Base-by-base conservation (phyloP, 2,888 invertebrate species). In the Ceratothoa steindachneri region DNA sequence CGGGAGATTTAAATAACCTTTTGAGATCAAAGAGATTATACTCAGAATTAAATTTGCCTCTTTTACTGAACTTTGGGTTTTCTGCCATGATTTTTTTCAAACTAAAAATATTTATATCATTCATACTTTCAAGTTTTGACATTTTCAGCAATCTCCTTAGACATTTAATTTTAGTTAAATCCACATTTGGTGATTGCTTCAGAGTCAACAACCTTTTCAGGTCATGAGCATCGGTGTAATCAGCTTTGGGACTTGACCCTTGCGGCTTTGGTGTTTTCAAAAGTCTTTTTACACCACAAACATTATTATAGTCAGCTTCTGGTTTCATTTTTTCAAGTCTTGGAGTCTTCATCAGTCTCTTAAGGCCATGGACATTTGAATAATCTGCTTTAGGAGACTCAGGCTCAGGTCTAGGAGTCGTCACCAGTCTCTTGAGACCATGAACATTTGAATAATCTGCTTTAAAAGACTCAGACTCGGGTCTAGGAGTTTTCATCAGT, bases 361-460 rank as follows among this genome's bases (percentile, higher is more conserved):
- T 72, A 2, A 74, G 22, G n/a, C 77, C 74, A 5, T 15, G 4
- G 2, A 77, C 70, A 52, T 77, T 28, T 4, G 67, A 41, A 27
- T 77, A 74, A 69, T 67, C 60, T 15, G 60, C 24, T 30, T 27
- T 19, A 60, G 71, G 74, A 24, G n/a, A 24, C 12, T 24, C 19
- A 22, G 12, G 1, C 27, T 60, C 22, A 0, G 67, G 70, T 24
- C 12, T 24, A 60, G 67, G 74, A 24, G 31, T 22, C 27, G 28
- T 74, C 60, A 60, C 1, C 22, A 60, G 22, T 12, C 24, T 72
- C 12, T 69, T 67, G 12, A 72, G 22, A 4, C 72, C 72, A 30
- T 30, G 7, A 27, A 75, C 41, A 31, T 73, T 67, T 15, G 70
- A 70, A 27, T 70, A 75, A 41, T 75, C 73, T 30, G 69, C 64